A percentile compares a stretch with the other conserved stretches of the same genome.
Evolutionary conservation across 2,888 invertebrate genomes (phyloP).

Genomic region (Erebia aethiops): DNA sequence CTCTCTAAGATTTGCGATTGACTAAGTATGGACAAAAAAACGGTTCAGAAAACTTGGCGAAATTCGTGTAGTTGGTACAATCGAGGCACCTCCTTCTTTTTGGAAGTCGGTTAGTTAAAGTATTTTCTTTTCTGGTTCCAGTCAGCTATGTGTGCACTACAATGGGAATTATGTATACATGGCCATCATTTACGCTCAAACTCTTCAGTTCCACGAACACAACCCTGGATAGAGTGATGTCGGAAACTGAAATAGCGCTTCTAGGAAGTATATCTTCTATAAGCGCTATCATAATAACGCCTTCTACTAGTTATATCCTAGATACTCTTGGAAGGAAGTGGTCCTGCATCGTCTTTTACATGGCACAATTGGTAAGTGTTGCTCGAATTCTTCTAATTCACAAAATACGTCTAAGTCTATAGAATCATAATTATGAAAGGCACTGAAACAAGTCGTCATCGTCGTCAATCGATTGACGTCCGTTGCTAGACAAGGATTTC

Average conservation of each 20-base stretch:
- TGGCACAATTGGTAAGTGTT: slow-evolving; percentile 53
- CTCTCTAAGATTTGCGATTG: too few relatives aligned
- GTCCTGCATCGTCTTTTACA: slow-evolving; percentile 47
- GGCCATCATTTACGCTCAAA: slow-evolving; percentile 62
- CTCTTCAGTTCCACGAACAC: slow-evolving; percentile 63
- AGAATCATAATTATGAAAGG: not conserved
- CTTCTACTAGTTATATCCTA: slow-evolving; percentile 50
- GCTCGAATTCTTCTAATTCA: not conserved
- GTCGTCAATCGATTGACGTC: not conserved
- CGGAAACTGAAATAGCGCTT: slow-evolving; percentile 55
- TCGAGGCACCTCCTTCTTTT: too few relatives aligned
- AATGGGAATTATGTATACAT: slow-evolving; percentile 60
- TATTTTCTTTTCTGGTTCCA: slow-evolving; percentile 40
- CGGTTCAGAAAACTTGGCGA: too few relatives aligned
- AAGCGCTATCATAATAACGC: slow-evolving; percentile 58
- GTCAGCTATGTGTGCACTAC: slow-evolving; percentile 58
- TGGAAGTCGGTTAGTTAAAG: not conserved
- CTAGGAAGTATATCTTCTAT: slow-evolving; percentile 61
- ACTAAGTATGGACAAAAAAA: too few relatives aligned
- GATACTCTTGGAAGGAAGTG: slow-evolving; percentile 61
- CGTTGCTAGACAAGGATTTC: too few relatives aligned
- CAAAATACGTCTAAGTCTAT: not conserved
- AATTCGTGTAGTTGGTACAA: too few relatives aligned
- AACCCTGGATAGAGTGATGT: slow-evolving; percentile 62
- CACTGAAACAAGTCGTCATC: not conserved